Base-by-base conservation (phyloP, 2,888 invertebrate genomes). In the Dendrolimus houi region DNA sequence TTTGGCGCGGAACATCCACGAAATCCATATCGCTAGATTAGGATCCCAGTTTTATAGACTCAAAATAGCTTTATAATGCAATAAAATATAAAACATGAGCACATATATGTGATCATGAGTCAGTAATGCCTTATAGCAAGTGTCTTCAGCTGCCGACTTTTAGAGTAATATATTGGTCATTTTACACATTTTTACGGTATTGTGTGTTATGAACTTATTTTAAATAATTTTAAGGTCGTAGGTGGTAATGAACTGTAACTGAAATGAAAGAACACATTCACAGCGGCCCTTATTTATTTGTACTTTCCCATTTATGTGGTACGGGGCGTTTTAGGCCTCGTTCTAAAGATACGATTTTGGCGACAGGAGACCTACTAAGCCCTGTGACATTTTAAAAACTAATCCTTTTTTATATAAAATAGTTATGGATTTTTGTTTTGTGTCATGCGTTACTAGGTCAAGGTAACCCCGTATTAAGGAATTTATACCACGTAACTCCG, bases 101-200 rank as follows among this genome's bases (percentile, higher is more conserved):
- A 53, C 54, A 55, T 12, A 55, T 12, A 57, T 53, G 53, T 53
- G 55, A 47, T 55, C 56, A 41, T 58, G 52, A 60, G 56, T 54
- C 54, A 54, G 53, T 57, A 57, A 53, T 57, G 60, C 60, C 60
- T 60, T 60, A 56, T 56, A 40, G 60, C 56, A 58, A 60, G 60
- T 60, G 58, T 60, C 60, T 60, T 59, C 58, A 52, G 56, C 55
- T 54, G 55, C 58, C 57, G 53, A 53, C 54, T 58, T 60, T 47
- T 47, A 47, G 47, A 47, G 29, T 29, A 29, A 29, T 29, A 29
- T 29, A 29, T 29, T 29, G 3, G 29, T 8, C 2, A 47, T 47
- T 47, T 47, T 47, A 47, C 12, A 47, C 12, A 47, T 47, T 9
- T 47, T 47, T 10, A 47, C 12, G 9, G 47, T 12, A 47, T 12